Evolutionary conservation across 2,888 invertebrate genomes (phyloP).

Genomic region (Orgyia antiqua): DNA sequence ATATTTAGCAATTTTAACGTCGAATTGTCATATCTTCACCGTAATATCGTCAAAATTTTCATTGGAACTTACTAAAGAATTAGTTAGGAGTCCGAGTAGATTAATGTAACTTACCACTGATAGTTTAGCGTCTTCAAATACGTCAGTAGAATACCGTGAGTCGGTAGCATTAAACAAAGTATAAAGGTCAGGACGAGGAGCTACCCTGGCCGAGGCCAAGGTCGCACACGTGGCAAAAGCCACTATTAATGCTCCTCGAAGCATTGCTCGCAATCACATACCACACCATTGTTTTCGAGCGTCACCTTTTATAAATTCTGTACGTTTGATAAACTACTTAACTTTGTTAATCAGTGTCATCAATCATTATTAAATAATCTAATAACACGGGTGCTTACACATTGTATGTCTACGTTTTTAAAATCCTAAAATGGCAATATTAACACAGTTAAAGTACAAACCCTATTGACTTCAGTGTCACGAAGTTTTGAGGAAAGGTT

Average conservation of each 20-base stretch:
- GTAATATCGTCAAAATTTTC: no score
- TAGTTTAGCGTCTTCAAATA: slow-evolving; percentile 54
- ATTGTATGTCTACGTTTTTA: no score
- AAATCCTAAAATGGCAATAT: no score
- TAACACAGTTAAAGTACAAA: no score
- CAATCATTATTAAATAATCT: slow-evolving; percentile 5
- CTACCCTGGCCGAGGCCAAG: slow-evolving; percentile 24
- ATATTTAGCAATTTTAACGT: no score
- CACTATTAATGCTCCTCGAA: slow-evolving; percentile 18
- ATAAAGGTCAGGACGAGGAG: slow-evolving; percentile 39
- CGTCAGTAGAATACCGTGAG: slow-evolving; percentile 41
- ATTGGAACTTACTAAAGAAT: no score
- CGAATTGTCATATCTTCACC: no score
- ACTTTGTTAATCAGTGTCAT: slow-evolving; percentile 12
- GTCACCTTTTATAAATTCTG: slow-evolving; percentile 30
- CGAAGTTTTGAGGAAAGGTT: no score
- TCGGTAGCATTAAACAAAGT: slow-evolving; percentile 26
- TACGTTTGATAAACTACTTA: slow-evolving; percentile 24
- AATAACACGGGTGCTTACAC: no score
- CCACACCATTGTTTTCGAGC: background rate
- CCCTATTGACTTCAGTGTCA: no score
- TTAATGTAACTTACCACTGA: slow-evolving; percentile 58
- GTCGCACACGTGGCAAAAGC: slow-evolving; percentile 17
- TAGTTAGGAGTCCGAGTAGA: no score
- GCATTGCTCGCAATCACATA: slow-evolving; percentile 16